Base-by-base conservation (phyloP, 1,140 invertebrate genomes). In the Argopecten irradians region DNA sequence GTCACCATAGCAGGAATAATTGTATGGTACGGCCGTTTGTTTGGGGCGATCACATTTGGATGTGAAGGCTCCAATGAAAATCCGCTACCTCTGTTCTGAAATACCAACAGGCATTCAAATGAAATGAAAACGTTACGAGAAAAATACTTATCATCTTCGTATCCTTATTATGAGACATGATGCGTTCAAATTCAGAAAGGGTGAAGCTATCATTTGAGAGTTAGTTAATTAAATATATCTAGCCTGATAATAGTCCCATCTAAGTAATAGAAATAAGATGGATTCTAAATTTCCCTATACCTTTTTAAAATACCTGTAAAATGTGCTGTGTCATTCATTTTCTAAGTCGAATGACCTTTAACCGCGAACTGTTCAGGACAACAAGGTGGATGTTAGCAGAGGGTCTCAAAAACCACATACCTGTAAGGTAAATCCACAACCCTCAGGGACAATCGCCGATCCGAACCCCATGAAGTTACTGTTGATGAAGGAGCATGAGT, bases 1-100 rank as follows among this genome's bases (percentile, higher is more conserved):
- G 95, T 95, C 7, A 96, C 89, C 92, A 96, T 93, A 8, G 94
- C 93, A 19, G 96, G 96, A 34, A 96, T 96, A 41, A 96, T 96
- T 1, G 95, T 96, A 86, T 96, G 95, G 86, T 93, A 94, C 13
- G 94, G 94, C 43, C 94, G 89, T 88, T 95, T 95, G 41, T 90
- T 89, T 14, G 94, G 93, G 13, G 92, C 93, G 34, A 94, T 83
- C 2, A 92, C 92, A 91, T 95, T 95, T 0, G 92, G 92, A 88
- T 94, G 93, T 32, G 35, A 41, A 19, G 92, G 91, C 7, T 94
- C 91, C 36, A 94, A 87, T 19, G 91, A 92, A 88, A 95, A 95
- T n/a, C 91, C 92, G 46, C 41, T 90, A 0, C 94, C 94, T 85
- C 94, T 90, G 87, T 95, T 95, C 93, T 95, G 34, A 3, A 55